Evolutionary conservation across 1,140 invertebrate species (phyloP), one percentile per base, ranked within the genome.

Genomic region (Philopotamus ludificatus): DNA sequence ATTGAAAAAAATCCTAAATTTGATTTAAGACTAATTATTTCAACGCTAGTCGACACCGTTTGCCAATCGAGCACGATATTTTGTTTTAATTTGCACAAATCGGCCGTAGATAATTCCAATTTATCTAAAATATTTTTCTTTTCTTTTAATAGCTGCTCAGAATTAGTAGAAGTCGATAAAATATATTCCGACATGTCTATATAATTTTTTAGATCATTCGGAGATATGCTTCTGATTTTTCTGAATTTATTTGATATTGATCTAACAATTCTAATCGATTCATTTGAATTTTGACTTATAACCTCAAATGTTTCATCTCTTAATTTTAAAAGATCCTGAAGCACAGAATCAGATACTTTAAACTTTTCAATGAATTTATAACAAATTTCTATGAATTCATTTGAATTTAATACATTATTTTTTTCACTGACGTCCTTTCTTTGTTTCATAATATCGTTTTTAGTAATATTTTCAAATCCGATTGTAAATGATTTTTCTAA

Each of bases 131-230:
- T 34, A 50, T 70, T 70, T 22, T 66, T 53, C 34, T 70, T 70
- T 42, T 70, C 67, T 54, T 23, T 63, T 16, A 20, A 15, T 10
- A 70, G 42, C 42, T 53, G 59, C 1, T 39, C 20, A 12, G 18
- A 20, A 70, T 70, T 60, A 54, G 66, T 63, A 20, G 63, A 66
- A 0, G 26, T 70, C 21, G 53, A 26, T 58, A 70, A 66, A 4
- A 70, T 58, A 60, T 66, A 70, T 63, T 70, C 67, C 15, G 67
- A 70, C 8, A 66, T 49, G 54, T 66, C 63, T 18, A 70, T 42
- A 18, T 62, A 63, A 60, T 63, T 70, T 41, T 53, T 45, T 0
- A 70, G 15, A 55, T 70, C 63, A 20, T 63, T 53, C 1, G 63
- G 47, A 12, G 63, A 63, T 7, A 70, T 47, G 25, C 59, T 55